phyloP scores from a whole-genome alignment of 2,113 vertebrate genomes.

The Sprattus sprattus region DNA sequence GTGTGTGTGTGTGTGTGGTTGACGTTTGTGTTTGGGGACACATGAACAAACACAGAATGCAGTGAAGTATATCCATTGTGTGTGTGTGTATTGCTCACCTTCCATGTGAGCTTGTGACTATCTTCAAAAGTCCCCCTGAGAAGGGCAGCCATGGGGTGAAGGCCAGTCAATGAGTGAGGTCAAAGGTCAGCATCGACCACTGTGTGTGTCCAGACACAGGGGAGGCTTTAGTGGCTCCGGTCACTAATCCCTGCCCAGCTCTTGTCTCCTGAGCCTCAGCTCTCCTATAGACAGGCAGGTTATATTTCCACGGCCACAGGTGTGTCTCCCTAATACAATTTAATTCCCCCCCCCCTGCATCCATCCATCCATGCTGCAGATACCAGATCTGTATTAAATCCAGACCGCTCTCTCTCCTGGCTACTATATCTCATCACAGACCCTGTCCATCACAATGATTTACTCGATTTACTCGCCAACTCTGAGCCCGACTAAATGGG shows the following conservation, averaged over 20 bases:
- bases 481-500: not conserved
- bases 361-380: not conserved
- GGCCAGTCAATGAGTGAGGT: constrained; percentile 34
- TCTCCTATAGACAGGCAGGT: not conserved
- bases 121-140: not conserved
- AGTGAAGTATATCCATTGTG: not conserved
- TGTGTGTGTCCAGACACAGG: constrained; percentile 23
- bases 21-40: not conserved
- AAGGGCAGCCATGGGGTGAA: constrained; percentile 21
- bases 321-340: not conserved
- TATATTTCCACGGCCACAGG: not conserved
- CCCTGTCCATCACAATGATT: not conserved
- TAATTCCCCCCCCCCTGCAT: not conserved
- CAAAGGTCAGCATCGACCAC: constrained; percentile 35
- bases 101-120: not conserved
- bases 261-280: not conserved
- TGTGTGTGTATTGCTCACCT: not conserved
- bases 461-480: not conserved
- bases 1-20: not conserved
- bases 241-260: not conserved
- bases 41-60: not conserved
- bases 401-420: not conserved
- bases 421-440: not conserved
- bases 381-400: not conserved
- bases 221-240: constrained; percentile 38